Conservation (phyloP, 2,797 vertebrate genomes). For the Falco concolor region DNA sequence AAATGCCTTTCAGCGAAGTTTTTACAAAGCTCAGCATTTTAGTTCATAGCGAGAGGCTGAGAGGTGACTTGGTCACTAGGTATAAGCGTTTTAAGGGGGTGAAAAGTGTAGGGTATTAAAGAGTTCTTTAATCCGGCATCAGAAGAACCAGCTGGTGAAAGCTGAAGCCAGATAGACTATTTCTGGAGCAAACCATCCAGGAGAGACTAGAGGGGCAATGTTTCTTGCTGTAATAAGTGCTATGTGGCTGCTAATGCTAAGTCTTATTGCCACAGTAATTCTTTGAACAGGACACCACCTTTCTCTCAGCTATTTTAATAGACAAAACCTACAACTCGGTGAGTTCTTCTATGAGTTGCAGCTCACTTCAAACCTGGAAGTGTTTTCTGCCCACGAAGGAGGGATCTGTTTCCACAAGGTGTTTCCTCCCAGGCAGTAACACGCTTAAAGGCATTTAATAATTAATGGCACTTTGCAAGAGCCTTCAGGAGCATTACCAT, state of each 20-base stretch:
- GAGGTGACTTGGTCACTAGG: not conserved
- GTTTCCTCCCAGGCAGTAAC: not conserved
- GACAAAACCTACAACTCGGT: not conserved
- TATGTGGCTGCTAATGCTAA: not conserved
- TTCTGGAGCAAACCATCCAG: not conserved
- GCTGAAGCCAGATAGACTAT: not conserved
- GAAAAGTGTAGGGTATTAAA: not conserved
- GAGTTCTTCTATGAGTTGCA: not conserved
- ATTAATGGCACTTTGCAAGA: not conserved
- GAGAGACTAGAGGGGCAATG: not conserved
- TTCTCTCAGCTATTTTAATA: not conserved
- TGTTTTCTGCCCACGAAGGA: not conserved
- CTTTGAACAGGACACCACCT: not conserved
- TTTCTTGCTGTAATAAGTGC: not conserved
- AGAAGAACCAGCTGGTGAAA: not conserved
- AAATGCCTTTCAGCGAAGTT: not conserved
- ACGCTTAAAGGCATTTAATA: not conserved
- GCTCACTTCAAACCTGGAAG: not conserved
- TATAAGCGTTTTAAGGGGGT: not conserved
- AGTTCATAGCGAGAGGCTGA: not conserved
- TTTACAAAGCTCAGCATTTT: not conserved
- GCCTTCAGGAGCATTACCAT: not conserved
- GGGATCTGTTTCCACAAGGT: not conserved
- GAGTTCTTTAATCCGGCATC: not conserved
- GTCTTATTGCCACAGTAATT: not conserved